Percentiles rank a stretch among this genome's conserved stretches.
These are phyloP conservation scores for Macrotis lagotis DNA, from an alignment of 2,113 vertebrate species.

Conservation along the genomic window DNA sequence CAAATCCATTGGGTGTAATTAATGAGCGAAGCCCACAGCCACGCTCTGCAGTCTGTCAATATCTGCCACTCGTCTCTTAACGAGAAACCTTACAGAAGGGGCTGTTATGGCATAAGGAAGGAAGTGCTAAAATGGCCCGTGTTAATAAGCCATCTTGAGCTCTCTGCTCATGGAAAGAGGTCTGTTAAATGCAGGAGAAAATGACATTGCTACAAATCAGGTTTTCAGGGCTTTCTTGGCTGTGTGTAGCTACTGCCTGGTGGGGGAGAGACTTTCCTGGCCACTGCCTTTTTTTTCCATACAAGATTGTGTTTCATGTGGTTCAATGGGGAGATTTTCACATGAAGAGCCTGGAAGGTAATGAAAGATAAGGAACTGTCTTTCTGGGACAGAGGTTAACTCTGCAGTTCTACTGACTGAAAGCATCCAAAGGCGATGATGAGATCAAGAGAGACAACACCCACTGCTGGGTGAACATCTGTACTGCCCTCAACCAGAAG, in stretches of 20 bases:
- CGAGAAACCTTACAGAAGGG: slow-evolving; percentile 77
- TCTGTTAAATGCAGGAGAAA: slow-evolving; percentile 74
- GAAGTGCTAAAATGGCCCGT: slow-evolving; percentile 80
- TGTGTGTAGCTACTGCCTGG: slow-evolving; percentile 8
- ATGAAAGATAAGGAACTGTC: slow-evolving; percentile 17
- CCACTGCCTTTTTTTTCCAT: background rate
- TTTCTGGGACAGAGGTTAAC: slow-evolving; percentile 41
- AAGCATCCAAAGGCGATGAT: background rate
- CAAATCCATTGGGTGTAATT: slow-evolving; percentile 69
- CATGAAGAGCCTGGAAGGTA: background rate
- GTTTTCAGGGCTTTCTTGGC: slow-evolving; percentile 20
- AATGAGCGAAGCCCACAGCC: slow-evolving; percentile 66
- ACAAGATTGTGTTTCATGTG: slow-evolving; percentile 13
- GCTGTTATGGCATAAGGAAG: slow-evolving; percentile 77
- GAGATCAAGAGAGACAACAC: background rate
- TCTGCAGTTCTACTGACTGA: background rate
- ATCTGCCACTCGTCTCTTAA: slow-evolving; percentile 74
- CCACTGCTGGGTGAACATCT: background rate
- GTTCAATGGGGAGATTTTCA: slow-evolving; percentile 39
- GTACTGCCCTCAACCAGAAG: background rate
- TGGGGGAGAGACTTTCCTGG: background rate
- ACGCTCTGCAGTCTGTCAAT: slow-evolving; percentile 78
- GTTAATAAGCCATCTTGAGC: slow-evolving; percentile 79
- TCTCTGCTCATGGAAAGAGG: slow-evolving; percentile 62
- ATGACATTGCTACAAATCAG: slow-evolving; percentile 66